phyloP scores from a whole-genome alignment of 2,113 vertebrate genomes.

The Ciconia maguari region DNA sequence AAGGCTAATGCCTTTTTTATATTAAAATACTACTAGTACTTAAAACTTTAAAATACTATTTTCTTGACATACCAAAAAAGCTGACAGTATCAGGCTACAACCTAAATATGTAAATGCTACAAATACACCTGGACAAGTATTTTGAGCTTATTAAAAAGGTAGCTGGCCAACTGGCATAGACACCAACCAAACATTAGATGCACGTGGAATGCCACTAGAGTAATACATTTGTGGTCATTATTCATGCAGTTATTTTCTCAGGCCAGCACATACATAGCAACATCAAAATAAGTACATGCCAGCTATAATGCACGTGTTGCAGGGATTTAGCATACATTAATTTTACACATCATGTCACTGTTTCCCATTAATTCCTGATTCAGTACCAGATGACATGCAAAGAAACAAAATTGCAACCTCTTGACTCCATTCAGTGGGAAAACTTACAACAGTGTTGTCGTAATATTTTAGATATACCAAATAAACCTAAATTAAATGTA shows the following conservation, averaged over 20 bases:
- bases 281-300: neutral
- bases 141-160: neutral
- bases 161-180: neutral
- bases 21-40: neutral
- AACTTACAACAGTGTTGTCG: neutral
- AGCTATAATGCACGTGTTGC: neutral
- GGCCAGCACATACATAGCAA: neutral
- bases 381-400: neutral
- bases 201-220: neutral
- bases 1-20: neutral
- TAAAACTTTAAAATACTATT: neutral
- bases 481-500: neutral
- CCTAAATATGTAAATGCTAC: neutral
- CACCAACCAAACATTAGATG: neutral
- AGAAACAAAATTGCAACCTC: neutral
- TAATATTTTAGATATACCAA: neutral
- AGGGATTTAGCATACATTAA: neutral
- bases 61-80: neutral
- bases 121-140: neutral
- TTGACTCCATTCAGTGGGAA: neutral
- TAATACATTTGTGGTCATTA: neutral
- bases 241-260: neutral
- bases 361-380: neutral
- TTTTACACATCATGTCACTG: neutral
- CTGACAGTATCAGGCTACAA: neutral